Evolutionary conservation across 2,797 vertebrate genomes (phyloP), one percentile per base, ranked within the genome.

Genomic region (Dallia pectoralis): DNA sequence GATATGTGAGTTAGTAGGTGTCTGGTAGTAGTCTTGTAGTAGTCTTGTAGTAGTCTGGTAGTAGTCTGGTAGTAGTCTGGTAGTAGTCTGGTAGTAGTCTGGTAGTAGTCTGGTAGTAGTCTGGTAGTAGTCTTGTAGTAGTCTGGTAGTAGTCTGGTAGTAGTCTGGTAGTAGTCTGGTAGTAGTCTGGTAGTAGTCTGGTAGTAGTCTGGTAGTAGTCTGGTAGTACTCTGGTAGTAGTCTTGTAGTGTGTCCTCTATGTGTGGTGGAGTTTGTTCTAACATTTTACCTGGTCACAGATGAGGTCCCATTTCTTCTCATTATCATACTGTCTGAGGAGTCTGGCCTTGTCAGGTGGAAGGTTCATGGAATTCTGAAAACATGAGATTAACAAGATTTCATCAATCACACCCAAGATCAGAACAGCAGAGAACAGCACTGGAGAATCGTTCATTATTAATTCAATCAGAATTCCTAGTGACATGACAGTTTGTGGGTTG

Each of bases 261-360:
- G 29, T 30, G 61, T 63, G 5, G 27, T 51, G 15, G 33, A 4
- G 9, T 18, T 36, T 40, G 36, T 9, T 47, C 67, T 2, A 49
- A 22, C 62, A 6, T 74, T 19, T 82, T 87, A 96, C 94, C 94
- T 96, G 95, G 87, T 97, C 96, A 77, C 94, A 96, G 82, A 97
- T 97, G 63, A 97, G 93, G 82, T 96, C 95, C 96, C 95, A 96
- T 81, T 97, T 98, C 88, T 98, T 98, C 90, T 97, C 96, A 0
- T 96, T 97, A 91, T 98, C 97, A 0, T 98, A 98, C 81, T 98
- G 97, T 12, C 96, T 89, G 73, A 98, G 94, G n/a, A 98, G 95
- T 47, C 94, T 92, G 48, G 94, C 95, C 90, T 98, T 98, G 87
- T 95, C 96, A 0, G 95, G 95, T 68, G 94, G 97, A 64, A 98